A percentile compares a stretch with the other conserved stretches of the same genome.
phyloP scores from a whole-genome alignment of 1,140 invertebrate species.

The Danaus plexippus region DNA sequence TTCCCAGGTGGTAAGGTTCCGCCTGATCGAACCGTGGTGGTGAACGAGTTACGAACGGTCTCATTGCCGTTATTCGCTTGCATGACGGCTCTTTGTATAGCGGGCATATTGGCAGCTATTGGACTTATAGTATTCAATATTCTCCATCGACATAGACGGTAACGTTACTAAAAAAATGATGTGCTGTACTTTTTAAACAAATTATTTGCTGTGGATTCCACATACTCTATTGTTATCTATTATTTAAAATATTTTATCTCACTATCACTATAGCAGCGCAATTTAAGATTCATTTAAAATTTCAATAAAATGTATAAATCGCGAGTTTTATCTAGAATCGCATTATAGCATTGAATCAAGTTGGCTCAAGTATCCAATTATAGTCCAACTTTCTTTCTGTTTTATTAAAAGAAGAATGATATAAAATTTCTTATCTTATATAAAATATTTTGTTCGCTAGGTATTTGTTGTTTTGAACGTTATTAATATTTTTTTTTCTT shows the following conservation, averaged over 20 bases:
- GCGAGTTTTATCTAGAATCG: slow-evolving; percentile 1
- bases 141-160: slow-evolving; percentile 91
- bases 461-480: too few relatives aligned
- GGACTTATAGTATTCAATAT: slow-evolving; percentile 92
- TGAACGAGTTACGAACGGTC: slow-evolving; percentile 85
- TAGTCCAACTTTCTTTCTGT: slow-evolving; percentile 9
- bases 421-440: slow-evolving; percentile 1
- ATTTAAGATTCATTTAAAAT: slow-evolving; percentile 1
- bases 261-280: too few relatives aligned
- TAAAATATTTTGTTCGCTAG: neutral
- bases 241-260: too few relatives aligned
- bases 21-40: slow-evolving; percentile 92
- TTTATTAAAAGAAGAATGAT: too few relatives aligned
- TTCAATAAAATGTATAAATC: slow-evolving; percentile 1
- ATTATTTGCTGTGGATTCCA: too few relatives aligned
- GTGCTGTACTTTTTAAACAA: too few relatives aligned
- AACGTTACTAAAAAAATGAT: slow-evolving; percentile 24
- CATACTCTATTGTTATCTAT: too few relatives aligned
- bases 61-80: slow-evolving; percentile 90
- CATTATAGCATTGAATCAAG: neutral
- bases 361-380: slow-evolving; percentile 19
- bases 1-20: slow-evolving; percentile 85
- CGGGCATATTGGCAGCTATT: slow-evolving; percentile 88
- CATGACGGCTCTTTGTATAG: slow-evolving; percentile 89
- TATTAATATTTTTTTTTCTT: too few relatives aligned